Conservation (phyloP, 2,797 vertebrate species). For the Apogon hyalosoma region DNA sequence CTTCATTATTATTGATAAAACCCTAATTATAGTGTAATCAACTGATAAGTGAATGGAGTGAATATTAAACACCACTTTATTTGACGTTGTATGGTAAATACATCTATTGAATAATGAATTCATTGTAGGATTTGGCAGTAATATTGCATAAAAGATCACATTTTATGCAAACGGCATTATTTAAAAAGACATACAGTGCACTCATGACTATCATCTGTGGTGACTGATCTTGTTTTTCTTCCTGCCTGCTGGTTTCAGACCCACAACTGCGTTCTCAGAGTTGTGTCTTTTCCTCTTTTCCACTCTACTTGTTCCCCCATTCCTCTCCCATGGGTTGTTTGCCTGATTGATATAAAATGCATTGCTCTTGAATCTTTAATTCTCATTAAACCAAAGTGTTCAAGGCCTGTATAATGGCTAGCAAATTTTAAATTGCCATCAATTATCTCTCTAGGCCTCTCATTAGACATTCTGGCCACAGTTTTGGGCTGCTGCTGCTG, state of each 20-base stretch:
- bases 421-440: conserved; percentile 73
- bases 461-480: conserved; percentile 79
- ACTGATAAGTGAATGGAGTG: not conserved
- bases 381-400: conserved; percentile 73
- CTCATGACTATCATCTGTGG: conserved; percentile 17
- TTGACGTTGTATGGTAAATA: too few relatives aligned
- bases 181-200: not conserved
- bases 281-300: conserved; percentile 1
- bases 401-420: conserved; percentile 49
- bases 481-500: conserved; percentile 45
- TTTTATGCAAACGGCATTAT: not conserved
- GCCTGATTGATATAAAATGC: conserved; percentile 75
- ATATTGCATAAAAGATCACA: not conserved
- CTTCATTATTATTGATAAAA: not conserved
- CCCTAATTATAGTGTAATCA: not conserved
- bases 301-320: not conserved
- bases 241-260: conserved; percentile 35
- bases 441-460: conserved; percentile 70
- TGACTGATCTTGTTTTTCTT: conserved; percentile 27
- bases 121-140: conserved; percentile 10
- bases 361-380: conserved; percentile 78
- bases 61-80: too few relatives aligned
- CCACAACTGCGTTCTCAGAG: conserved; percentile 7
- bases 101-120: too few relatives aligned
- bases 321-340: conserved; percentile 60